Evolutionary conservation across 2,113 vertebrate species (phyloP).

Genomic region (Salvelinus fontinalis): DNA sequence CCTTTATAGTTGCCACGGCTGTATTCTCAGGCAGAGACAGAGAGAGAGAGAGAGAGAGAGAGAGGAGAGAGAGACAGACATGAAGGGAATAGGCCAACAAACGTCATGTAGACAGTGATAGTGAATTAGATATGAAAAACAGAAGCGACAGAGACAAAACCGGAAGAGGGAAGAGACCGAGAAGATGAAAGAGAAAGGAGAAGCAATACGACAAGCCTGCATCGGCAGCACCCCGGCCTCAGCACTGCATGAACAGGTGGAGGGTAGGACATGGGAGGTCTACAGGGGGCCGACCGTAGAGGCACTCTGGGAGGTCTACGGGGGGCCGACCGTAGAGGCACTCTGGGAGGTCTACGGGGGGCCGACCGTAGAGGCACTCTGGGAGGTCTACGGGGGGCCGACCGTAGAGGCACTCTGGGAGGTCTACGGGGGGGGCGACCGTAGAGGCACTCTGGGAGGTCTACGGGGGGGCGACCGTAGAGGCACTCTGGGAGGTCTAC

Average conservation of each 20-base stretch:
- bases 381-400: conserved; percentile 70
- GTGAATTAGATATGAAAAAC: neutral
- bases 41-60: no score
- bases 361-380: conserved; percentile 82
- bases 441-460: conserved; percentile 84
- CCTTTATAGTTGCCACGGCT: neutral
- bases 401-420: conserved; percentile 85
- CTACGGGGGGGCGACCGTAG: conserved; percentile 74
- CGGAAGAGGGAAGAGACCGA: neutral
- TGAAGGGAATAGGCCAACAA: conserved; percentile 20
- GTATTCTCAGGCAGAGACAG: neutral
- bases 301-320: conserved; percentile 79
- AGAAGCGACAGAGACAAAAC: neutral
- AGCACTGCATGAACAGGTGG: neutral
- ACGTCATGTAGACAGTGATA: neutral
- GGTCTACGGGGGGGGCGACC: conserved; percentile 72
- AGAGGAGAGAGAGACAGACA: neutral
- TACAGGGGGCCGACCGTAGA: conserved; percentile 73
- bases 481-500: conserved; percentile 82
- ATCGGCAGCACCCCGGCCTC: neutral
- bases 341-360: conserved; percentile 74
- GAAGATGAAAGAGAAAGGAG: neutral
- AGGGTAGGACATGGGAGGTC: no score
- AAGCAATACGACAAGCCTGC: neutral
- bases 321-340: conserved; percentile 79